Evolutionary conservation across 1,140 invertebrate species (phyloP), one percentile per base, ranked within the genome.

Genomic region (Anastatus disparis): DNA sequence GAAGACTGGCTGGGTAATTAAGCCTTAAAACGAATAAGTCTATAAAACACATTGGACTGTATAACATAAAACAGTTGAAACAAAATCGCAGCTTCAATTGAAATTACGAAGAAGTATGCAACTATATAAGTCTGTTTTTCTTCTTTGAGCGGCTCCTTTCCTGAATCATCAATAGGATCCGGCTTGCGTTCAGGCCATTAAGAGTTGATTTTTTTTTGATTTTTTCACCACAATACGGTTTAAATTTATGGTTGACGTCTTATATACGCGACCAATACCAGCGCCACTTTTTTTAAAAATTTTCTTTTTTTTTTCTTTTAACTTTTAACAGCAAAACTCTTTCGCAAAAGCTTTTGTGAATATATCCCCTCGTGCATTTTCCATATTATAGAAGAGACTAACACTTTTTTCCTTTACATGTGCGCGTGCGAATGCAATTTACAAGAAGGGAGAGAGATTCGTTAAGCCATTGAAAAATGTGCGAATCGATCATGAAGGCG

Each of bases 131-230:
- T 22, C 6, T 17, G 20, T 15, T 27, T 24, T 24, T 12, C n/a
- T n/a, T 22, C 35, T 27, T 1, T 6, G 22, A 2, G 55, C 31
- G 31, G 22, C 38, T 61, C 59, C 27, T 62, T 52, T 62, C 20
- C 31, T 59, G 3, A 59, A 42, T 59, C 35, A 6, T 42, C 10
- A 59, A 26, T 24, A n/a, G 10, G 15, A 24, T 15, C 24, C 24
- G 13, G 22, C 38, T 29, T 17, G 10, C 22, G 6, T n/a, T n/a
- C n/a, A 52, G 31, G 17, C 29, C 46, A 64, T 64, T 52, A 64
- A 31, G 48, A 15, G 9, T 0, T n/a, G 48, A 52, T 52, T 64
- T 52, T 52, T 62, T 64, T 48, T 62, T n/a, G n/a, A n/a, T n/a
- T n/a, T n/a, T n/a, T n/a, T n/a, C n/a, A n/a, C n/a, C n/a, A n/a